Evolutionary conservation across 64 coral and sea anemone species (phyloP).

Genomic region (Montipora sp.): DNA sequence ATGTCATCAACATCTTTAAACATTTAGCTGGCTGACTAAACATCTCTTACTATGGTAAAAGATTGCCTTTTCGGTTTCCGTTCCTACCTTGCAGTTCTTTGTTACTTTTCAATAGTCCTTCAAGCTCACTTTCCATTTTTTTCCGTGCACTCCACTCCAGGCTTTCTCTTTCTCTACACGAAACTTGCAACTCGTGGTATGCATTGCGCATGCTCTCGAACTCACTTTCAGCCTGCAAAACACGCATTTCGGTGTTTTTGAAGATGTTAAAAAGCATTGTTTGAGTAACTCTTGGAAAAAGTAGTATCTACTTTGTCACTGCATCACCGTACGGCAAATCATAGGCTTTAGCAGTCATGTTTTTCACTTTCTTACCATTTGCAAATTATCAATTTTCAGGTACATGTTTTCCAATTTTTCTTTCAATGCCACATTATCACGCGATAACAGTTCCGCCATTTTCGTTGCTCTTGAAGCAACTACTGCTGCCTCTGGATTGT

Average conservation of each 20-base stretch:
- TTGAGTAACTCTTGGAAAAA: no score
- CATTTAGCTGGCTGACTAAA: no score
- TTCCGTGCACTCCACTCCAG: background rate
- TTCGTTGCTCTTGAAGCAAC: slow-evolving; percentile 34
- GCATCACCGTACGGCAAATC: no score
- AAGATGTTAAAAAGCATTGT: no score
- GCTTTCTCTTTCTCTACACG: background rate
- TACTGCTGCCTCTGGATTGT: background rate
- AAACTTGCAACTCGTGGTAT: slow-evolving; percentile 42
- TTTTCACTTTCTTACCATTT: background rate
- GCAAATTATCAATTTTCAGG: slow-evolving; percentile 13
- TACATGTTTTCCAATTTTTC: slow-evolving; percentile 30
- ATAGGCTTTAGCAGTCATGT: background rate
- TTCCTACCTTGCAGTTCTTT: slow-evolving; percentile 19
- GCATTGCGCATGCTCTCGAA: slow-evolving; percentile 23
- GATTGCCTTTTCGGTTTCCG: no score
- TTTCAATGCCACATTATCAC: slow-evolving; percentile 20
- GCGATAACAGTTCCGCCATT: slow-evolving; percentile 41
- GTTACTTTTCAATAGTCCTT: background rate
- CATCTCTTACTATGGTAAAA: no score
- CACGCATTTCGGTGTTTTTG: background rate
- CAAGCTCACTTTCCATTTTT: slow-evolving; percentile 15
- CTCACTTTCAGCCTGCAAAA: slow-evolving; percentile 28
- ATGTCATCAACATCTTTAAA: no score
- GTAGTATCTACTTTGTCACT: no score